A percentile compares a stretch with the other conserved stretches of the same genome.
These are phyloP conservation scores for Lagopus muta DNA, from an alignment of 2,113 vertebrate species.

Conservation along the genomic window DNA sequence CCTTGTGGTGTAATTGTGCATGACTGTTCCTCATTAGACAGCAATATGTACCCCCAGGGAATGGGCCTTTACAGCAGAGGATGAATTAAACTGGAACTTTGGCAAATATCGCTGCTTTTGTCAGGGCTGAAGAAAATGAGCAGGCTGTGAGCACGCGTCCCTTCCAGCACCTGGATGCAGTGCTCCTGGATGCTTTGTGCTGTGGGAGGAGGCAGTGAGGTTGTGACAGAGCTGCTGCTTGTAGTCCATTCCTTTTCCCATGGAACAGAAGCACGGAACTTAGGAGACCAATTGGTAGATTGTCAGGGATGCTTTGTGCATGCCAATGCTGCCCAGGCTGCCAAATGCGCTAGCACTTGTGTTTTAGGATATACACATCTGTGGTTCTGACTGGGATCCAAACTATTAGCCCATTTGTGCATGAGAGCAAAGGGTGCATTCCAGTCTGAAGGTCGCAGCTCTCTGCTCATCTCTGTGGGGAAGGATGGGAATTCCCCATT, in stretches of 20 bases:
- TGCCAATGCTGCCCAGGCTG: neutral
- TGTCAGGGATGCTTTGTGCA: neutral
- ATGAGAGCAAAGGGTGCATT: neutral
- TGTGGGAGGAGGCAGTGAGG: neutral
- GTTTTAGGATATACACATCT: neutral
- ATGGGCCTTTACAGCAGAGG: slow-evolving; percentile 2
- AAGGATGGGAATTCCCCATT: neutral
- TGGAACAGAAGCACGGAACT: neutral
- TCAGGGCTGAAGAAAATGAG: slow-evolving; percentile 47
- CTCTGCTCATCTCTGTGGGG: neutral
- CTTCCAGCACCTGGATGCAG: neutral
- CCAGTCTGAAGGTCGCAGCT: neutral
- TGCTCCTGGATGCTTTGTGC: neutral
- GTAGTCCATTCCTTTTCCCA: rapidly evolving
- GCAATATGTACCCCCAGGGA: slow-evolving; percentile 67
- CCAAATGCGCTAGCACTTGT: neutral
- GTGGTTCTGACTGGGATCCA: neutral
- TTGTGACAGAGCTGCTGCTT: neutral
- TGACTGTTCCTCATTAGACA: slow-evolving; percentile 57
- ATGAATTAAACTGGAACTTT: slow-evolving; percentile 52
- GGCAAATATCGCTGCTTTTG: slow-evolving; percentile 60
- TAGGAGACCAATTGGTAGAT: neutral
- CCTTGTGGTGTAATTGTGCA: slow-evolving; percentile 10
- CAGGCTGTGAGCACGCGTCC: neutral
- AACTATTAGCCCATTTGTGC: neutral